Evolutionary conservation across 2,888 invertebrate species (phyloP), one percentile per base, ranked within the genome.

Genomic region (Agrotis puta): DNA sequence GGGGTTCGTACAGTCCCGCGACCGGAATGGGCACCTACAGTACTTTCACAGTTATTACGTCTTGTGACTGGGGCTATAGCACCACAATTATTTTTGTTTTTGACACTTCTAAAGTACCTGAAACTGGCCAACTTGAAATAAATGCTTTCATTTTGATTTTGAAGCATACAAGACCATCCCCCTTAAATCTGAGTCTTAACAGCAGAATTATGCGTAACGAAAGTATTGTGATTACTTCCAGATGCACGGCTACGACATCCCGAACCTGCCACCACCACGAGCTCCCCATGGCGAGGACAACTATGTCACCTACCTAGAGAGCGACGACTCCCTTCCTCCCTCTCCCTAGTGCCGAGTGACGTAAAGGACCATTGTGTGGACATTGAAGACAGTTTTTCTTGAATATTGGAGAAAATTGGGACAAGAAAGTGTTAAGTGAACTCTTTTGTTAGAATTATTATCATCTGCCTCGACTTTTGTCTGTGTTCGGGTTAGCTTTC

Each of bases 211-310:
- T 80, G 81, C 70, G 76, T 65, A 78, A 79, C 71, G 63, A 59
- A 77, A 80, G 76, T 70, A 79, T 5, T 76, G 65, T 56, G 74
- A 74, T 70, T 80, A 66, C 85, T 95, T 96, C 0, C 96, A 98
- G 98, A 98, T 99, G 98, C 98, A 98, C 90, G 98, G 98, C 74
- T 98, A 98, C 91, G 98, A 98, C 91, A 96, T 98, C 77, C 97
- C 97, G 45, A 96, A 96, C 74, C 92, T 96, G 74, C 96, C 97
- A 13, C 96, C 97, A 47, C 97, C 97, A 67, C 97, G 97, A 79
- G 97, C 97, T 43, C 97, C 97, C 0, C 98, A 98, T 93, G 98
- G 98, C 24, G 95, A 95, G 62, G 98, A 98, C 95, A 98, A 98
- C 93, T 98, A 98, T 96, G 98, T 99, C 82, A 98, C 98, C 75